Percentiles rank a stretch among this genome's conserved stretches.
Evolutionary conservation across 2,113 vertebrate species (phyloP).

Genomic region (Osmerus mordax): DNA sequence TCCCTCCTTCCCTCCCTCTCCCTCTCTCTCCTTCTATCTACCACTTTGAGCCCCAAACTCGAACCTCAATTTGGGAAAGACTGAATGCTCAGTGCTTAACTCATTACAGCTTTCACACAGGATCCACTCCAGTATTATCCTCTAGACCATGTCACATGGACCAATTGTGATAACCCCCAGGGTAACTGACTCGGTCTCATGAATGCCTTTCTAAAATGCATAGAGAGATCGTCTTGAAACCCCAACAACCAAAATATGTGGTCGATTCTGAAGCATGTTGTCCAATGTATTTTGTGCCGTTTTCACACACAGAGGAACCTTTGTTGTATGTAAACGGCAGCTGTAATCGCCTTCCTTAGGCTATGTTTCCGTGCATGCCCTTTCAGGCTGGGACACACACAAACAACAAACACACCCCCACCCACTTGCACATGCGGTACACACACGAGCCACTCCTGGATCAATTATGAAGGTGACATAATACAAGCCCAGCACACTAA

Average conservation of each 20-base stretch:
- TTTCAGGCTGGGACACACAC: not conserved
- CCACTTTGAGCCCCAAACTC: not conserved
- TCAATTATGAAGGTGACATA: conserved; percentile 37
- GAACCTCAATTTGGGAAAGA: conserved; percentile 36
- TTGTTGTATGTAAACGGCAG: no score
- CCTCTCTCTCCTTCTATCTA: conserved; percentile 14
- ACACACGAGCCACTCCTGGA: conserved; percentile 14
- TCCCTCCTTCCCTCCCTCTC: conserved; percentile 34
- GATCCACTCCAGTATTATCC: not conserved
- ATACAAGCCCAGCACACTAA: conserved; percentile 28
- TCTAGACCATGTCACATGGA: not conserved
- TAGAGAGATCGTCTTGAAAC: no score
- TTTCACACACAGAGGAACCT: no score
- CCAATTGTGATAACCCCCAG: no score
- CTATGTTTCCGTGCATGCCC: not conserved
- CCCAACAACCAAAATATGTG: no score
- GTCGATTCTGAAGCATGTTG: no score
- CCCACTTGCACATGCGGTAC: conserved; percentile 10
- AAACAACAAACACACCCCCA: conserved; percentile 7
- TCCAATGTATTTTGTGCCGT: no score
- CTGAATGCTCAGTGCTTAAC: conserved; percentile 48
- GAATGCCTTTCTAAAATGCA: no score
- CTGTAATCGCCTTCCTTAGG: no score
- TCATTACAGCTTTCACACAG: conserved; percentile 4
- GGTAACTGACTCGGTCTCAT: no score